These are phyloP conservation scores for Desoria tigrina DNA, from an alignment of 2,888 invertebrate species.

Conservation along the genomic window DNA sequence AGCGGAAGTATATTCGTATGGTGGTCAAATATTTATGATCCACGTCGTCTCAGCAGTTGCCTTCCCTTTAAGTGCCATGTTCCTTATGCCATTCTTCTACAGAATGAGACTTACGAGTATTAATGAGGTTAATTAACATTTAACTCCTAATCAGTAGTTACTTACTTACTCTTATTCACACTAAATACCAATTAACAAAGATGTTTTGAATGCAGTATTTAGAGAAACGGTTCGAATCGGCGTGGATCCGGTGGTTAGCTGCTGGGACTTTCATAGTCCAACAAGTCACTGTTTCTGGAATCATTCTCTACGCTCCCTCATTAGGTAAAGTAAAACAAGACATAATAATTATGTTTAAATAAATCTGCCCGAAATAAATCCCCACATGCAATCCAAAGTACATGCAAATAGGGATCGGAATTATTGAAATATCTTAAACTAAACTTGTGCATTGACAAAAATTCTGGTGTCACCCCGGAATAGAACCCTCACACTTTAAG, in stretches of 20 bases:
- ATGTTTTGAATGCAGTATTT: slow-evolving; percentile 25
- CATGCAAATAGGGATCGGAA: too few relatives aligned
- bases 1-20: slow-evolving; percentile 44
- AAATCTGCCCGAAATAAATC: too few relatives aligned
- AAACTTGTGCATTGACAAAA: too few relatives aligned
- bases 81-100: slow-evolving; percentile 48
- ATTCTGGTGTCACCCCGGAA: too few relatives aligned
- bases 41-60: slow-evolving; percentile 41
- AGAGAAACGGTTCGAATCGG: slow-evolving; percentile 34
- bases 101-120: slow-evolving; percentile 47
- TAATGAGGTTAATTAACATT: slow-evolving; percentile 39
- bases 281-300: slow-evolving; percentile 41
- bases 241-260: slow-evolving; percentile 33
- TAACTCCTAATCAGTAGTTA: background rate
- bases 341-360: too few relatives aligned
- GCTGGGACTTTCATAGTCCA: slow-evolving; percentile 34
- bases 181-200: background rate
- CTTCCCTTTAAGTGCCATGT: slow-evolving; percentile 37
- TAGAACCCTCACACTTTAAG: too few relatives aligned
- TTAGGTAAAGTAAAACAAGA: too few relatives aligned
- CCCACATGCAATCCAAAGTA: too few relatives aligned
- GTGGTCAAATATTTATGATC: slow-evolving; percentile 46
- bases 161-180: too few relatives aligned
- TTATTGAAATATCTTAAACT: too few relatives aligned
- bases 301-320: slow-evolving; percentile 54